Conservation (phyloP, 30 jellyfish, hydroid and myxozoan genomes). For the Nemopilema nomurai region DNA sequence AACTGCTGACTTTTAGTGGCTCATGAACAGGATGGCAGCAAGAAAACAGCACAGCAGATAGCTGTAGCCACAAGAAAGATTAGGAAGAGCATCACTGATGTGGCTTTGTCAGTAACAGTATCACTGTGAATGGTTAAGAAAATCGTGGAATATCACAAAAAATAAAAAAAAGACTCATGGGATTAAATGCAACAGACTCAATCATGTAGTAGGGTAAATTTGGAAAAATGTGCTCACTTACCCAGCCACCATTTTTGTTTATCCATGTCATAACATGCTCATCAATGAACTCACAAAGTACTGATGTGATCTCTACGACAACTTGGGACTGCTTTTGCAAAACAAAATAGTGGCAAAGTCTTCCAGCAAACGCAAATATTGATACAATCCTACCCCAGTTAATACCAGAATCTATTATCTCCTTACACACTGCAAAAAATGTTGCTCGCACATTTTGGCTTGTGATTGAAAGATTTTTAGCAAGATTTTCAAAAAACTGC, state of each 20-base stretch:
- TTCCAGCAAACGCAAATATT: conserved; percentile 71
- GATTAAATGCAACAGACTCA: not conserved
- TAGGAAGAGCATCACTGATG: too few species aligned
- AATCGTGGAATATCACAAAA: too few species aligned
- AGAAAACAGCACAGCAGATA: too few species aligned
- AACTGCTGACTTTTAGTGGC: too few species aligned
- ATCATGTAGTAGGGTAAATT: not conserved
- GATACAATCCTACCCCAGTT: conserved; percentile 83
- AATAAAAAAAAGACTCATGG: too few species aligned
- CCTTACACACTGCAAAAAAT: conserved; percentile 51
- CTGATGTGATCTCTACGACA: conserved; percentile 49
- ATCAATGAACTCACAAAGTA: conserved; percentile 47
- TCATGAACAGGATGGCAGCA: too few species aligned
- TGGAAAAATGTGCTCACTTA: conserved; percentile 15
- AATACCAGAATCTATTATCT: conserved; percentile 64
- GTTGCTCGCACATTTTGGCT: conserved; percentile 39
- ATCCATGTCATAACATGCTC: conserved; percentile 74
- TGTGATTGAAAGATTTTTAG: conserved; percentile 39
- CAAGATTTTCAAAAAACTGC: conserved; percentile 55
- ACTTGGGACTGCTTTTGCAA: conserved; percentile 49
- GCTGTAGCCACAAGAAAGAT: too few species aligned
- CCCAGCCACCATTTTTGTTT: conserved; percentile 86
- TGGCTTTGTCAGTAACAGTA: too few species aligned
- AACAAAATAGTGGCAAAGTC: conserved; percentile 48
- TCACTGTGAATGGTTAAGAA: too few species aligned